Conservation (phyloP, 2,888 invertebrate genomes). For the Euzophera pinguis region DNA sequence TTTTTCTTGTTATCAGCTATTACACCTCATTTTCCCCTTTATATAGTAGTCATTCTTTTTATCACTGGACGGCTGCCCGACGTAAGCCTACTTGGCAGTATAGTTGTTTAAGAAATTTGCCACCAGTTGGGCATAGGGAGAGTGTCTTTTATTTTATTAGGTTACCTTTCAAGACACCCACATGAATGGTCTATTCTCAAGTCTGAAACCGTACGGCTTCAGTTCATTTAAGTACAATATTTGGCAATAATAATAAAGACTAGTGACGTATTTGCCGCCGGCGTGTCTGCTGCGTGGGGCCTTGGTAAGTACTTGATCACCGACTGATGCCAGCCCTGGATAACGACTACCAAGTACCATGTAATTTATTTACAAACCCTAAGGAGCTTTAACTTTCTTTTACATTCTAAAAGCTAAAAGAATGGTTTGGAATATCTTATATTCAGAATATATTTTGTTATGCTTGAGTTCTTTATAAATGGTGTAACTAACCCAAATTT, state of each 20-base stretch:
- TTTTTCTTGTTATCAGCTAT: no score
- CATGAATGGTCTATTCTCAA: no score
- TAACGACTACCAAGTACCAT: slow-evolving; percentile 36
- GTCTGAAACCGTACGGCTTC: no score
- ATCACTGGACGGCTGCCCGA: no score
- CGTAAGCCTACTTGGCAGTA: no score
- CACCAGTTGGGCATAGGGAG: not conserved
- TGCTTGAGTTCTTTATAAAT: no score
- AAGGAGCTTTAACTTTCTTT: not conserved
- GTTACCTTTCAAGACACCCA: not conserved
- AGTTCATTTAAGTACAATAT: not conserved
- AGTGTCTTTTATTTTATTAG: no score
- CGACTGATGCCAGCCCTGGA: slow-evolving; percentile 30
- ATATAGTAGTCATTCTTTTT: no score
- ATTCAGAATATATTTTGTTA: no score
- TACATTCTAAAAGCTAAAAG: not conserved
- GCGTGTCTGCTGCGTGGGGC: slow-evolving; percentile 28
- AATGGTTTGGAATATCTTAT: not conserved
- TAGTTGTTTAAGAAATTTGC: no score
- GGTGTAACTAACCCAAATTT: no score
- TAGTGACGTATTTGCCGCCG: slow-evolving; percentile 35
- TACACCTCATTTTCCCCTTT: no score
- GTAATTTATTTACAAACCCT: slow-evolving; percentile 17
- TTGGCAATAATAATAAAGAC: slow-evolving; percentile 12
- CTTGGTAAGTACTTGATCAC: slow-evolving; percentile 30